Base-by-base conservation (phyloP, 2,113 vertebrate genomes). In the Hassar affinis region DNA sequence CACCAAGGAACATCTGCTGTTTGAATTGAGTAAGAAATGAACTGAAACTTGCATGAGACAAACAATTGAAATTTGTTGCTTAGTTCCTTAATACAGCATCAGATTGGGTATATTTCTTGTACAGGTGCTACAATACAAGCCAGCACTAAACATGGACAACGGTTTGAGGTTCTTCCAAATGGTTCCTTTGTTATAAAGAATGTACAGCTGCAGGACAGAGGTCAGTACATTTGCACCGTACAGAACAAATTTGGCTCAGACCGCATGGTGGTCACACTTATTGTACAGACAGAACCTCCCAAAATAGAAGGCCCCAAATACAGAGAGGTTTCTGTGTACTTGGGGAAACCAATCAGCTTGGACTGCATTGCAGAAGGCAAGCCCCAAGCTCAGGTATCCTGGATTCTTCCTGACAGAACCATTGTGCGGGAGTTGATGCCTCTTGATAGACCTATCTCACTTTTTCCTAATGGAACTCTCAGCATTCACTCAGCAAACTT, bases 161-260 rank as follows among this genome's bases (percentile, higher is more conserved):
- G 94, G 33, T 95, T 95, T 91, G 93, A 95, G 86, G 94, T 95
- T 74, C 89, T 94, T 79, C 88, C 74, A 82, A 94, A 95, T 79
- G 94, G 94, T 45, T 94, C 94, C n/a, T 95, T 95, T 88, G 42
- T 94, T 0, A 92, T 95, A 69, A 93, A 86, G 87, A 94, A 91
- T 27, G 89, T 94, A 27, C 94, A 95, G 86, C 91, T 94, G 18
- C 94, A 95, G 87, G 94, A 95, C 84, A 86, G 92, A 87, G 94
- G 94, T 45, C 94, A 95, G 82, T 95, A 95, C 83, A 91, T 95
- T 54, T 95, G 94, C 85, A 92, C 91, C 0, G 93, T 93, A 22
- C 93, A 93, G 71, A 95, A 94, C 84, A 84, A 51, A 9, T 90
- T 92, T 64, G 94, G 94, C 71, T 92, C 94, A 17, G 94, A 94